These are phyloP conservation scores for Globodera rostochiensis DNA, from an alignment of 1,140 invertebrate species.

Conservation along the genomic window DNA sequence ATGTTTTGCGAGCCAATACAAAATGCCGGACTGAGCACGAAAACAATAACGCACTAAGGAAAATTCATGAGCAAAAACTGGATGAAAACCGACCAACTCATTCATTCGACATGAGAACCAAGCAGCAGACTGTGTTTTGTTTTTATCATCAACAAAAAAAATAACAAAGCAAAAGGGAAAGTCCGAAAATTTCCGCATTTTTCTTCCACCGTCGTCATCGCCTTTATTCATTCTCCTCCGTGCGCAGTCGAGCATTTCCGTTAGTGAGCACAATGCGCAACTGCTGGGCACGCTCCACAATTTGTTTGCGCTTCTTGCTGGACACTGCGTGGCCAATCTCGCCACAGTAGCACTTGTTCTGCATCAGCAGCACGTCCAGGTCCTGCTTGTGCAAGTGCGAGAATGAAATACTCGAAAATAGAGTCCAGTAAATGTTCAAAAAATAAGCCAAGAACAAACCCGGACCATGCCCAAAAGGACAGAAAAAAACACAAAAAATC, in stretches of 20 bases:
- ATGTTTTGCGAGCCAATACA: background rate
- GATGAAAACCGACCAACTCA: background rate
- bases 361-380: constrained; percentile 96
- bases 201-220: constrained; percentile 14
- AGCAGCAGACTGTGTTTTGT: background rate
- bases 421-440: no score
- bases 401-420: background rate
- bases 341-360: constrained; percentile 92
- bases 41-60: background rate
- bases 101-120: no score
- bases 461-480: no score
- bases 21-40: no score
- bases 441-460: no score
- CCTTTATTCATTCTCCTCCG: constrained; percentile 79
- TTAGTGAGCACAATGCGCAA: constrained; percentile 77
- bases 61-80: background rate
- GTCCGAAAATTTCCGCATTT: background rate
- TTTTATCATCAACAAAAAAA: background rate
- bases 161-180: background rate
- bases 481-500: no score
- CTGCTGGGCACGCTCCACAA: constrained; percentile 94
- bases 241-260: constrained; percentile 88
- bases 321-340: constrained; percentile 96
- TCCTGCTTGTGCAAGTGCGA: constrained; percentile 74
- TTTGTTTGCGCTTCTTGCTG: constrained; percentile 89